phyloP scores from a whole-genome alignment of 2,113 vertebrate genomes.

The Triplophysa rosa region DNA sequence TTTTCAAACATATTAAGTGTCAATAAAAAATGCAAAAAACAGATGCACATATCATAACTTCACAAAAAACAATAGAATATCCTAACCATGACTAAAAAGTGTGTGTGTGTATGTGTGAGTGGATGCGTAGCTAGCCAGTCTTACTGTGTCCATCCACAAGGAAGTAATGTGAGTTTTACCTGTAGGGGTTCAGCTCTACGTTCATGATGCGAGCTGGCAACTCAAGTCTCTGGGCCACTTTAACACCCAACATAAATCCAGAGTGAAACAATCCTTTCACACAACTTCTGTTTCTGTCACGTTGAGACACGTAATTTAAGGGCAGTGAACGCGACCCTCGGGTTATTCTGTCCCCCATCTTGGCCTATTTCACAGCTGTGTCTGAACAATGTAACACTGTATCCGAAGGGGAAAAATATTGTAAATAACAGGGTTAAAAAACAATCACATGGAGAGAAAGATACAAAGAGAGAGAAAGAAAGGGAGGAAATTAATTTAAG shows the following conservation, averaged over 20 bases:
- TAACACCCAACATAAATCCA: slow-evolving; percentile 66
- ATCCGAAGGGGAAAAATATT: slow-evolving; percentile 37
- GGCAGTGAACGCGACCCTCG: slow-evolving; percentile 70
- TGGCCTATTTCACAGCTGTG: slow-evolving; percentile 46
- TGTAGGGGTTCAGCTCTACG: slow-evolving; percentile 36
- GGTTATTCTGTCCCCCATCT: slow-evolving; percentile 59
- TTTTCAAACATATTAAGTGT: neutral
- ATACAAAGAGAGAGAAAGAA: slow-evolving; percentile 41
- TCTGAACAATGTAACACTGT: slow-evolving; percentile 30
- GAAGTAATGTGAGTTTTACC: slow-evolving; percentile 46
- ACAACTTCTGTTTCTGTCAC: slow-evolving; percentile 71
- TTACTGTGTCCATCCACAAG: slow-evolving; percentile 24
- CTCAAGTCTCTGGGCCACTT: slow-evolving; percentile 60
- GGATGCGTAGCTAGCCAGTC: neutral
- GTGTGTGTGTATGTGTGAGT: slow-evolving; percentile 28
- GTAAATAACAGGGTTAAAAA: slow-evolving; percentile 54
- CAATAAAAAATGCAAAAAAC: neutral
- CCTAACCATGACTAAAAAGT: slow-evolving; percentile 52
- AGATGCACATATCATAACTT: neutral
- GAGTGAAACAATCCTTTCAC: slow-evolving; percentile 74
- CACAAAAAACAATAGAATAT: neutral
- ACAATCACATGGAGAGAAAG: slow-evolving; percentile 43
- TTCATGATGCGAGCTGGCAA: slow-evolving; percentile 51
- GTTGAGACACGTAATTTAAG: slow-evolving; percentile 77
- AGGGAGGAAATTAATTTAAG: slow-evolving; percentile 52